Evolutionary conservation across 2,888 invertebrate genomes (phyloP).

Genomic region (Charanyca ferruginea): DNA sequence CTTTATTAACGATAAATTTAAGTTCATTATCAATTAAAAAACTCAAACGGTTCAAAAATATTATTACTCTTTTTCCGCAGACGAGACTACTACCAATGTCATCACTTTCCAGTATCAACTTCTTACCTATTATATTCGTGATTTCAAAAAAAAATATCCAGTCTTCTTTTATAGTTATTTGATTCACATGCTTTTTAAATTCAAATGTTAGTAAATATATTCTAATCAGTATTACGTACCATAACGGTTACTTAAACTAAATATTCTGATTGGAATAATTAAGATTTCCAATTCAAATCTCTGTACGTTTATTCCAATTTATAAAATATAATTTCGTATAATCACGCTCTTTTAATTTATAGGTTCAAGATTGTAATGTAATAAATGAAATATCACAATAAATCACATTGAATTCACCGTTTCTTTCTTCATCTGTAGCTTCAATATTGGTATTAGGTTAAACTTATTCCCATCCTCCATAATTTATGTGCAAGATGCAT

Average conservation of each 20-base stretch:
- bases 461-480: slow-evolving; percentile 2
- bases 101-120: no score
- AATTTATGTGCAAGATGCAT: slow-evolving; percentile 17
- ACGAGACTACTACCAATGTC: no score
- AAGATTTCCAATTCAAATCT: slow-evolving; percentile 55
- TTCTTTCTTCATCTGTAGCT: slow-evolving; percentile 3
- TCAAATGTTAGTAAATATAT: slow-evolving; percentile 44
- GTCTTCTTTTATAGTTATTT: slow-evolving; percentile 38
- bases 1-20: no score
- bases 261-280: slow-evolving; percentile 54
- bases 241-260: slow-evolving; percentile 39
- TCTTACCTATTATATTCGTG: no score
- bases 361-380: slow-evolving; percentile 10
- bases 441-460: slow-evolving; percentile 25
- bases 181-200: slow-evolving; percentile 56
- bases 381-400: slow-evolving; percentile 20
- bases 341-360: slow-evolving; percentile 40
- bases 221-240: slow-evolving; percentile 49
- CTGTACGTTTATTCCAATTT: slow-evolving; percentile 34
- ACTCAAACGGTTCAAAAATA: no score
- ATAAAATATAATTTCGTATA: slow-evolving; percentile 46
- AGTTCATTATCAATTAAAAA: no score
- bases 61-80: no score
- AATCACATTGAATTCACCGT: slow-evolving; percentile 2
- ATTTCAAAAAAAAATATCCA: no score